Evolutionary conservation across 2,113 vertebrate genomes (phyloP).

Genomic region (Hemiscyllium ocellatum): DNA sequence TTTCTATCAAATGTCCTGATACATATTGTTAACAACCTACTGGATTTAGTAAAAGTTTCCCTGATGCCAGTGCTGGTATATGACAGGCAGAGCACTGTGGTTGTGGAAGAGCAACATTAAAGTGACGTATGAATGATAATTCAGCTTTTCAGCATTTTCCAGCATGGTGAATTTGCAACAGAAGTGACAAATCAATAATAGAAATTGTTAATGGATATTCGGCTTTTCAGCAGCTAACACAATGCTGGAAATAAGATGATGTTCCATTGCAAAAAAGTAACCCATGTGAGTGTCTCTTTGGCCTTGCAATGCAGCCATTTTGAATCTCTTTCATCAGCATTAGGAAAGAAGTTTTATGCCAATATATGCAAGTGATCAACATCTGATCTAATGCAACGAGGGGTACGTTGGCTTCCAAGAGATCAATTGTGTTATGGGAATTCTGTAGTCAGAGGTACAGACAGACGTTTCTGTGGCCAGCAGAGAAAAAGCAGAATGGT

Average conservation of each 20-base stretch:
- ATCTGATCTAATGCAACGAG: background rate
- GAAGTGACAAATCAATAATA: background rate
- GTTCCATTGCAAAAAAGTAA: background rate
- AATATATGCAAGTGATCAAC: background rate
- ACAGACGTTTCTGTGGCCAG: too few relatives aligned
- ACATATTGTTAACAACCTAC: background rate
- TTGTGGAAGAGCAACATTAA: background rate
- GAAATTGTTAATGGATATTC: background rate
- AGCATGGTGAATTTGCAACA: background rate
- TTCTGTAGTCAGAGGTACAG: too few relatives aligned
- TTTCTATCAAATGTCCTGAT: constrained; percentile 12
- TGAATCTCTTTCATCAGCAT: background rate
- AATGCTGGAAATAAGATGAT: background rate
- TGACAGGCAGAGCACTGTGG: background rate
- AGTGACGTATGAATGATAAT: background rate
- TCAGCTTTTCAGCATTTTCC: background rate
- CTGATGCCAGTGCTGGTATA: background rate
- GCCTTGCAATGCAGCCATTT: background rate
- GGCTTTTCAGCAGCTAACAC: background rate
- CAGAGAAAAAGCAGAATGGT: too few relatives aligned
- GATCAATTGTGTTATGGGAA: too few relatives aligned
- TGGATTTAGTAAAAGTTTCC: constrained; percentile 11
- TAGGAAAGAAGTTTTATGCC: background rate
- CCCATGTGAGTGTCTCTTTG: background rate
- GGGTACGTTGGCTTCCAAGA: too few relatives aligned